Conservation (phyloP, 2,113 vertebrate genomes). For the Psammodynastes pulverulentus region DNA sequence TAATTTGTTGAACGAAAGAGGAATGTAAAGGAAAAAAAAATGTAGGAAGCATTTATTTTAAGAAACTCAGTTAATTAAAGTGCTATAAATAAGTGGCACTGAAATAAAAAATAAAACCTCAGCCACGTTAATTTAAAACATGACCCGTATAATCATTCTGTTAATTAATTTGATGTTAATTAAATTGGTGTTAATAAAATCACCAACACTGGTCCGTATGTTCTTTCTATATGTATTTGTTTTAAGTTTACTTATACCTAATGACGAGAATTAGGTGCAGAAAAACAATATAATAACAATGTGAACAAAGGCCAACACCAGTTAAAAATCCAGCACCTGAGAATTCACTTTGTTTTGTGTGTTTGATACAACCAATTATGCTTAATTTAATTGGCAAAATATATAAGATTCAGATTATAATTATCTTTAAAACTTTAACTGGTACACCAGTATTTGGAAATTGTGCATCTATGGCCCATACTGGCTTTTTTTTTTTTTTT, state of each 20-base stretch:
- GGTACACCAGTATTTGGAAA: background rate
- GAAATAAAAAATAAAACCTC: background rate
- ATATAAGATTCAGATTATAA: background rate
- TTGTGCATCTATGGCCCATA: background rate
- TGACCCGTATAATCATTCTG: background rate
- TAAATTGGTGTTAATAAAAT: background rate
- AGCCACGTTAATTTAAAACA: background rate
- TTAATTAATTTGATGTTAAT: background rate
- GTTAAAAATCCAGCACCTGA: background rate
- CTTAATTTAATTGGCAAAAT: background rate
- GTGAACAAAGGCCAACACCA: background rate
- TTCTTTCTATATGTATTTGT: background rate
- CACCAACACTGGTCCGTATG: background rate
- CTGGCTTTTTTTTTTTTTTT: background rate
- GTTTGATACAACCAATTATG: background rate
- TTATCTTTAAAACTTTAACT: background rate
- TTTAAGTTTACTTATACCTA: background rate
- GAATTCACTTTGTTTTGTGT: background rate
- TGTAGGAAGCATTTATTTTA: background rate
- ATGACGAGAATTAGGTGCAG: background rate
- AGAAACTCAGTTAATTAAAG: background rate
- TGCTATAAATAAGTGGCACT: background rate
- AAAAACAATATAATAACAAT: background rate
- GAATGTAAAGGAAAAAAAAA: background rate
- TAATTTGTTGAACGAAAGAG: background rate